phyloP scores from a whole-genome alignment of 2,797 vertebrate genomes.

The Onychomys arenicola region DNA sequence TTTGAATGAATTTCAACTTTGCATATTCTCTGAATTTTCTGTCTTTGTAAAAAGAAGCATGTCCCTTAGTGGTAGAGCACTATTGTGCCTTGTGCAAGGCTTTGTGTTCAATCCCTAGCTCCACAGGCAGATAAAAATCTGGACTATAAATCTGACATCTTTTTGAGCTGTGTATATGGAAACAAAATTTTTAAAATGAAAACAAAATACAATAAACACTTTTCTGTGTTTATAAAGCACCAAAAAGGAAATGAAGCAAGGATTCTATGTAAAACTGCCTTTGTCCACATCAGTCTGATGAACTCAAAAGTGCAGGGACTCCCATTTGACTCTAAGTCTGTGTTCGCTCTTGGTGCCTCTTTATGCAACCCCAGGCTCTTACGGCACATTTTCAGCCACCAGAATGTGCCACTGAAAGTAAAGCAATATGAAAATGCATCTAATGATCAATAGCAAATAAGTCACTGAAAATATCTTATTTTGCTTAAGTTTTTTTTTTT shows the following conservation, averaged over 20 bases:
- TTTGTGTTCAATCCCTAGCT: not conserved
- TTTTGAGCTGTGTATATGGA: conserved; percentile 60
- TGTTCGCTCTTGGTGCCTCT: conserved; percentile 68
- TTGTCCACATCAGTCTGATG: conserved; percentile 61
- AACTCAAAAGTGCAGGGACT: conserved; percentile 67
- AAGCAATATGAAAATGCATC: conserved; percentile 60
- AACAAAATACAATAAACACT: not conserved
- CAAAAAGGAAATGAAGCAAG: conserved; percentile 70
- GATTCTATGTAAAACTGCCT: not conserved
- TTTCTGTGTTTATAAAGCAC: not conserved
- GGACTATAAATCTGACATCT: not conserved
- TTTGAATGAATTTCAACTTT: conserved; percentile 47
- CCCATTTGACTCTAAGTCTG: conserved; percentile 73
- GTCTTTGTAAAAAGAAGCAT: conserved; percentile 3
- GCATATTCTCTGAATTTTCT: conserved; percentile 46
- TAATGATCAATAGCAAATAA: conserved; percentile 14
- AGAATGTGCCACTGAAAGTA: conserved; percentile 70
- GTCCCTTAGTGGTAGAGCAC: too few species aligned
- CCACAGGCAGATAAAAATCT: not conserved
- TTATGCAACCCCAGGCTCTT: conserved; percentile 77
- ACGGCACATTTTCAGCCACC: conserved; percentile 79
- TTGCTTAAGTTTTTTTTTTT: not conserved
- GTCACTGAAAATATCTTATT: not conserved
- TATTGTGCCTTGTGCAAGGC: not conserved
- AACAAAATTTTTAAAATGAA: not conserved